Evolutionary conservation across 2,797 vertebrate genomes (phyloP).

Genomic region (Pitangus sulphuratus): DNA sequence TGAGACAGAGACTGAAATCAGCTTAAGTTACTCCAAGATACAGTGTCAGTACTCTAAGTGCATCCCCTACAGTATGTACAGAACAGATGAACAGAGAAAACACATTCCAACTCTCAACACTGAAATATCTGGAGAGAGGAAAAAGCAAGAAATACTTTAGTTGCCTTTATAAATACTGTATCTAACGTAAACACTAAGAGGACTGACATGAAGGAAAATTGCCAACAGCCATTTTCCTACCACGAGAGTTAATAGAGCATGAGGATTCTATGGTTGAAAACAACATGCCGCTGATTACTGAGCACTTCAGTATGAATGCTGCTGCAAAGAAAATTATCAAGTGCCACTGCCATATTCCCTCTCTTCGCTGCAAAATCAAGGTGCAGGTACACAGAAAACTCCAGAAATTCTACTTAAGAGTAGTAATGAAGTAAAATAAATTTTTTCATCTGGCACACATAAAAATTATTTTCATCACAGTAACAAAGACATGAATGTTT

Average conservation of each 20-base stretch:
- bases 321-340: slow-evolving; percentile 28
- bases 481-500: not conserved
- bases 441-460: not conserved
- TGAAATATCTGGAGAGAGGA: not conserved
- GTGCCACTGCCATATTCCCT: not conserved
- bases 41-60: not conserved
- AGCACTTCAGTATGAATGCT: not conserved
- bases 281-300: slow-evolving; percentile 26
- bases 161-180: slow-evolving; percentile 49
- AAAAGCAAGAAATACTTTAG: slow-evolving; percentile 3
- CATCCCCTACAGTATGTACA: not conserved
- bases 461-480: not conserved
- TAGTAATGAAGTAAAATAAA: not conserved
- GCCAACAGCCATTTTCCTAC: slow-evolving; percentile 73
- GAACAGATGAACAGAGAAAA: slow-evolving; percentile 12
- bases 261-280: slow-evolving; percentile 51
- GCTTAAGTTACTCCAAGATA: not conserved
- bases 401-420: not conserved
- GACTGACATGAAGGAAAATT: slow-evolving; percentile 69
- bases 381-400: not conserved
- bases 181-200: slow-evolving; percentile 55
- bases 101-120: not conserved
- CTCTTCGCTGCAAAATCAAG: not conserved
- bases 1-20: not conserved
- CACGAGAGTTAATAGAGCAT: slow-evolving; percentile 70